Conservation (phyloP, 1,140 invertebrate species). For the Papilio glaucus region DNA sequence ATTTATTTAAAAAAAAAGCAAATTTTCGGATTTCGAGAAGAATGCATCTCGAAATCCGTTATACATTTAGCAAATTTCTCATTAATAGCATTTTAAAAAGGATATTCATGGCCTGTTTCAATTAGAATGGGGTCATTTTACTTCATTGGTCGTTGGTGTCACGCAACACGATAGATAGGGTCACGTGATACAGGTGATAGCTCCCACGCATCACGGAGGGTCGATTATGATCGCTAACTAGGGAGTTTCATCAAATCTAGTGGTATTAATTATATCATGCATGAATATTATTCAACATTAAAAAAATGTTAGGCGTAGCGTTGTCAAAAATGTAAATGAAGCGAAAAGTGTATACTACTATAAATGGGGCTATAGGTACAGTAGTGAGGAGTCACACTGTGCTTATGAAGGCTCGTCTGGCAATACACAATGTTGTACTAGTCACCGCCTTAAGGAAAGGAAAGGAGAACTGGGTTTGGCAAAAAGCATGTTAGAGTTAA, state of each 20-base stretch:
- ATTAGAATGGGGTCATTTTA: conserved; percentile 19
- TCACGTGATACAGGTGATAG: conserved; percentile 1
- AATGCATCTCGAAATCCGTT: neutral
- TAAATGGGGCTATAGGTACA: too few relatives aligned
- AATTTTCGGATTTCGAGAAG: too few relatives aligned
- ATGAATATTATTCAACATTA: neutral
- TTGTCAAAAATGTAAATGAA: too few relatives aligned
- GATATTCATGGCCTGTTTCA: conserved; percentile 7
- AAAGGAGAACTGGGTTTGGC: too few relatives aligned
- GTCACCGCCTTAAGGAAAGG: too few relatives aligned
- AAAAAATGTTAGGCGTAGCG: neutral
- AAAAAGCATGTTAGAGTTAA: too few relatives aligned
- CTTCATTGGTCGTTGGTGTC: conserved; percentile 11
- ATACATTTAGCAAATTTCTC: neutral
- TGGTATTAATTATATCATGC: neutral
- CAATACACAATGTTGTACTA: too few relatives aligned
- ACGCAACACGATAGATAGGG: conserved; percentile 11
- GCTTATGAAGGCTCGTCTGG: too few relatives aligned
- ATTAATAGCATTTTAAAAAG: conserved; percentile 21
- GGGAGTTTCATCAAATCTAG: conserved; percentile 5
- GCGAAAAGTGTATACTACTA: too few relatives aligned
- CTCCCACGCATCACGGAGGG: conserved; percentile 2
- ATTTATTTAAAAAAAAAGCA: too few relatives aligned
- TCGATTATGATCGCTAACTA: conserved; percentile 8
- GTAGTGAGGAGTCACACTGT: too few relatives aligned